These are phyloP conservation scores for Chelonia mydas DNA, from an alignment of 2,797 vertebrate species.

Conservation along the genomic window DNA sequence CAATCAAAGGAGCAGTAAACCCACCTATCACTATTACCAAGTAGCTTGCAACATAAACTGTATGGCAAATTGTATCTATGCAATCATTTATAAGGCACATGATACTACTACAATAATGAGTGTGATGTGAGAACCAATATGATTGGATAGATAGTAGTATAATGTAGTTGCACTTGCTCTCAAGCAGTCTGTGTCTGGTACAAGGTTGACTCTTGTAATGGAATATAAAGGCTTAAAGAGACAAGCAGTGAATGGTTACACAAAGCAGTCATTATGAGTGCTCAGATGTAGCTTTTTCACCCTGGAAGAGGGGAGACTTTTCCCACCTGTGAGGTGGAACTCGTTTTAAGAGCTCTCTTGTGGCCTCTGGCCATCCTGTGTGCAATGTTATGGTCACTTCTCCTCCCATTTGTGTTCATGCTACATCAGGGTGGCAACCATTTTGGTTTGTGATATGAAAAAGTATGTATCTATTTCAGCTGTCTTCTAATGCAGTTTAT, in stretches of 20 bases:
- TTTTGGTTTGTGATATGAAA: background rate
- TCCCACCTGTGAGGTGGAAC: background rate
- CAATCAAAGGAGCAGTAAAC: accelerated
- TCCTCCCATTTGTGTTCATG: background rate
- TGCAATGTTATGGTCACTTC: background rate
- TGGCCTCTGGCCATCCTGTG: background rate
- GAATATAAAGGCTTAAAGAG: background rate
- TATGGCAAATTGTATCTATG: background rate
- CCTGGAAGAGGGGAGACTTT: too few species aligned
- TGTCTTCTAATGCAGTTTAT: background rate
- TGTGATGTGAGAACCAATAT: background rate
- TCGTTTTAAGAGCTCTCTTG: background rate
- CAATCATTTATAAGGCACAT: background rate
- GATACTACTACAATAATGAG: background rate
- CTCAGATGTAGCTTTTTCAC: background rate
- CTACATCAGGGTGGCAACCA: background rate
- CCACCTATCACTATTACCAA: background rate
- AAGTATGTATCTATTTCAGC: background rate
- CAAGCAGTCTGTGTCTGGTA: background rate
- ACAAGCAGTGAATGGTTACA: background rate
- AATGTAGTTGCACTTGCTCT: background rate
- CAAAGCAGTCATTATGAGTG: background rate
- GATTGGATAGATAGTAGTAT: background rate
- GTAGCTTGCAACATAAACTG: background rate
- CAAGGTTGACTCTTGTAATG: background rate